Evolutionary conservation across 2,888 invertebrate genomes (phyloP).

Genomic region (Sinhomidia bicolor): DNA sequence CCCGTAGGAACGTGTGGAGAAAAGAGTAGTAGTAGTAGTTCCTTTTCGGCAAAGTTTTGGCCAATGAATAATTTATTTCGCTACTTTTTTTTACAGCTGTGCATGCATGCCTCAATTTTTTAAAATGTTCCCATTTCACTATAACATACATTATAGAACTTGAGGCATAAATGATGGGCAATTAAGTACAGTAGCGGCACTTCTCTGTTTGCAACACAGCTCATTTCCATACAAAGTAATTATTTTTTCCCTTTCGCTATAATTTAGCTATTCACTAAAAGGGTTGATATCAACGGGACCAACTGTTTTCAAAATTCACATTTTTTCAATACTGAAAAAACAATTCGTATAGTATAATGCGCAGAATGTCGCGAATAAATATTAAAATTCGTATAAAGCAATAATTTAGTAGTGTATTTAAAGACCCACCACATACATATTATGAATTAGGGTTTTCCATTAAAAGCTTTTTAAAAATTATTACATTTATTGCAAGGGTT

Average conservation of each 20-base stretch:
- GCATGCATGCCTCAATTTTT: constrained; percentile 11
- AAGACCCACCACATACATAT: constrained; percentile 8
- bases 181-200: not conserved
- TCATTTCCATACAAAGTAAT: constrained; percentile 16
- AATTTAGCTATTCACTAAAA: too few species aligned
- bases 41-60: not conserved
- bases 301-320: too few species aligned
- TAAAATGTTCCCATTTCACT: constrained; percentile 18
- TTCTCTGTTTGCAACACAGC: not conserved
- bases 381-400: too few species aligned
- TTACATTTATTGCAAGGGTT: not conserved
- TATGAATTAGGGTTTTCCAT: constrained; percentile 1
- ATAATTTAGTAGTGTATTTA: not conserved
- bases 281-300: too few species aligned
- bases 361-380: too few species aligned
- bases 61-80: constrained; percentile 39
- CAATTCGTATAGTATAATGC: too few species aligned
- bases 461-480: constrained; percentile 2
- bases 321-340: too few species aligned
- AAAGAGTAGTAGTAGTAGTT: constrained; percentile 17
- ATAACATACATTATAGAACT: not conserved
- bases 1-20: constrained; percentile 2
- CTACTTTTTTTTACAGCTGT: not conserved
- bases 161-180: not conserved
- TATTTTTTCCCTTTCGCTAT: constrained; percentile 9